Conservation (phyloP, 2,113 vertebrate species). For the Rana temporaria region DNA sequence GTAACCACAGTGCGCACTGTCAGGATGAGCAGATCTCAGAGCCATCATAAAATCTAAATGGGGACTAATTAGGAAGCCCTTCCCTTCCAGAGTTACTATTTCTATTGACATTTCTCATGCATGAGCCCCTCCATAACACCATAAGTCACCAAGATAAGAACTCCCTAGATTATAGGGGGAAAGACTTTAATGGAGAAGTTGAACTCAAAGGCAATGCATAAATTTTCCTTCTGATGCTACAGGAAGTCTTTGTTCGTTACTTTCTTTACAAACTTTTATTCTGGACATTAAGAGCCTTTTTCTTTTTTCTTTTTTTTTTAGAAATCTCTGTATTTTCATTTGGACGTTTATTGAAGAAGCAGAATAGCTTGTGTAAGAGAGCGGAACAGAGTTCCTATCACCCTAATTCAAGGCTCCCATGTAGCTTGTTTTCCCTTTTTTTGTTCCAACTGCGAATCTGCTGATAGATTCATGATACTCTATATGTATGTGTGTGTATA, state of each 20-base stretch:
- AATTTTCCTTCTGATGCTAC: constrained; percentile 92
- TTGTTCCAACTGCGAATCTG: no score
- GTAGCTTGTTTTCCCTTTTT: constrained; percentile 12
- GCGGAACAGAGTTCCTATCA: neutral
- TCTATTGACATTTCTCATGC: constrained; percentile 99
- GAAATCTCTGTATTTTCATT: constrained; percentile 16
- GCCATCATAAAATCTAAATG: constrained; percentile 99
- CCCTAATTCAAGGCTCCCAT: neutral
- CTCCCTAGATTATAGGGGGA: constrained; percentile 94
- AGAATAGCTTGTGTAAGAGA: constrained; percentile 13
- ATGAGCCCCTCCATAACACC: constrained; percentile 90
- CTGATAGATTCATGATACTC: no score
- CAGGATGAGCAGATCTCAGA: constrained; percentile 99
- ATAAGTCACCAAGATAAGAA: constrained; percentile 99
- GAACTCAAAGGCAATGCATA: constrained; percentile 98
- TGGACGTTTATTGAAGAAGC: constrained; percentile 10
- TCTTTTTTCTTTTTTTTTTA: constrained; percentile 7
- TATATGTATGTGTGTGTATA: neutral
- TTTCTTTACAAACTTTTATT: constrained; percentile 85
- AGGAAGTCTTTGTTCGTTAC: constrained; percentile 88
- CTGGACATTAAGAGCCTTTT: constrained; percentile 66
- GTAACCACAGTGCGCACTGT: constrained; percentile 99
- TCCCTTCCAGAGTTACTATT: constrained; percentile 99
- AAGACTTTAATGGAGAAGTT: constrained; percentile 99
- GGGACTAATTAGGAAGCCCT: constrained; percentile 99